Conservation (phyloP, 1,140 invertebrate species). For the Odontomachus brunneus region DNA sequence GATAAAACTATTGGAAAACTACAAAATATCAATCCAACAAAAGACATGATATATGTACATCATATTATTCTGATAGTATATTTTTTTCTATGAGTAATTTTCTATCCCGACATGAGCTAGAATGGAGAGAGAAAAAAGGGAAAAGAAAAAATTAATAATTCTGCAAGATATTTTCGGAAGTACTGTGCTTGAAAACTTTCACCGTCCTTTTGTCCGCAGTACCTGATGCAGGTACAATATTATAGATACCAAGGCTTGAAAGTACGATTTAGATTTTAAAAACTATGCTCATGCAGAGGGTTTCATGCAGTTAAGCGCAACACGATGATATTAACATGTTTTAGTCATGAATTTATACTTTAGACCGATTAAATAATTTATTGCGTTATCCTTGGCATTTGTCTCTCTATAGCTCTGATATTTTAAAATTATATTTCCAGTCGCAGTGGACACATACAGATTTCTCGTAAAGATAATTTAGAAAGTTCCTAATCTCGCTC, state of each 20-base stretch:
- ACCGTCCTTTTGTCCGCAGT: constrained; percentile 52
- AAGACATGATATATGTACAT: constrained; percentile 9
- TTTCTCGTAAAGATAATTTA: constrained; percentile 19
- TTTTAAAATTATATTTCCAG: background rate
- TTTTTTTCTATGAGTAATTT: constrained; percentile 50
- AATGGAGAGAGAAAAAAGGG: constrained; percentile 14
- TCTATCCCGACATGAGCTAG: constrained; percentile 21
- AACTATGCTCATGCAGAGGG: constrained; percentile 49
- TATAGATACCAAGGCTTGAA: constrained; percentile 28
- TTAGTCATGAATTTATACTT: constrained; percentile 21
- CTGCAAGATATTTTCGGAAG: constrained; percentile 52
- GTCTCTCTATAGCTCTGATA: background rate
- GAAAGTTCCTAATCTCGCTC: background rate
- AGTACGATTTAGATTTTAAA: constrained; percentile 41
- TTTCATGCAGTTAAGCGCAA: constrained; percentile 22
- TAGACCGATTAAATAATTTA: constrained; percentile 5
- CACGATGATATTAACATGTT: background rate
- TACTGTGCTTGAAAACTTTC: constrained; percentile 54
- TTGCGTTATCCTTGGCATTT: background rate
- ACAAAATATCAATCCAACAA: constrained; percentile 8
- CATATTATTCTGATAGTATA: background rate
- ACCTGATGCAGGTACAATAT: constrained; percentile 61
- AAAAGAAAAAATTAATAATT: constrained; percentile 17
- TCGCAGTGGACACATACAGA: too few relatives aligned
- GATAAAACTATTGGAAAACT: constrained; percentile 14